Conservation (phyloP, 1,140 invertebrate species). For the Paracyclopina nana region DNA sequence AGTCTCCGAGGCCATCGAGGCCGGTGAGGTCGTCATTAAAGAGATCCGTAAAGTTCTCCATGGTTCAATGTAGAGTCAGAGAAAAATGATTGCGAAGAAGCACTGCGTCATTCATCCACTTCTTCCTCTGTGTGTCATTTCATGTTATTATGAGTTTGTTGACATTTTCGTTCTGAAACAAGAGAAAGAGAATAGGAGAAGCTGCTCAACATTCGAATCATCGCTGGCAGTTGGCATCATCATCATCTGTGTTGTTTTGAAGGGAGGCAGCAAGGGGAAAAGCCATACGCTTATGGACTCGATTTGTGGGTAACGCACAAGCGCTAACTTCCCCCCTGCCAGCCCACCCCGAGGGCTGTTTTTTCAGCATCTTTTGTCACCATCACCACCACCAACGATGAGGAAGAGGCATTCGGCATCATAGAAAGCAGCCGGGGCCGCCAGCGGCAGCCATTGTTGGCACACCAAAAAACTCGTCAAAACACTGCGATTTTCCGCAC, state of each 20-base stretch:
- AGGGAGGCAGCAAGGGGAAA: conserved; percentile 14
- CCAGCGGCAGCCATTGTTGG: too few relatives aligned
- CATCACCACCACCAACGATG: too few relatives aligned
- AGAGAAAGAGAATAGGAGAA: neutral
- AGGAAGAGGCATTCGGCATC: too few relatives aligned
- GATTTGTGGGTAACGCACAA: too few relatives aligned
- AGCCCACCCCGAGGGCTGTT: too few relatives aligned
- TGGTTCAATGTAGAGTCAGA: neutral
- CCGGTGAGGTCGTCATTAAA: conserved; percentile 12
- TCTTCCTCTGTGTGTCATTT: too few relatives aligned
- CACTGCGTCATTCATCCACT: too few relatives aligned
- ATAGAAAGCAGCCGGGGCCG: too few relatives aligned
- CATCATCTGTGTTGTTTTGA: neutral
- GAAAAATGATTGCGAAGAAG: neutral
- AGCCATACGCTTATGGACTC: conserved; percentile 18
- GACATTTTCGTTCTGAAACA: neutral
- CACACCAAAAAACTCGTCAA: too few relatives aligned
- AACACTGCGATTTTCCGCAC: too few relatives aligned
- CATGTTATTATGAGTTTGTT: neutral
- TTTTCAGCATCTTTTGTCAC: too few relatives aligned
- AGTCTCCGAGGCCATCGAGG: conserved; percentile 10
- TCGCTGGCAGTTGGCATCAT: neutral
- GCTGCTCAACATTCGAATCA: neutral
- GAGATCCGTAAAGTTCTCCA: conserved; percentile 17
- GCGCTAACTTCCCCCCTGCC: too few relatives aligned